These are phyloP conservation scores for Ladona fulva DNA, from an alignment of 1,140 invertebrate genomes.

Conservation along the genomic window DNA sequence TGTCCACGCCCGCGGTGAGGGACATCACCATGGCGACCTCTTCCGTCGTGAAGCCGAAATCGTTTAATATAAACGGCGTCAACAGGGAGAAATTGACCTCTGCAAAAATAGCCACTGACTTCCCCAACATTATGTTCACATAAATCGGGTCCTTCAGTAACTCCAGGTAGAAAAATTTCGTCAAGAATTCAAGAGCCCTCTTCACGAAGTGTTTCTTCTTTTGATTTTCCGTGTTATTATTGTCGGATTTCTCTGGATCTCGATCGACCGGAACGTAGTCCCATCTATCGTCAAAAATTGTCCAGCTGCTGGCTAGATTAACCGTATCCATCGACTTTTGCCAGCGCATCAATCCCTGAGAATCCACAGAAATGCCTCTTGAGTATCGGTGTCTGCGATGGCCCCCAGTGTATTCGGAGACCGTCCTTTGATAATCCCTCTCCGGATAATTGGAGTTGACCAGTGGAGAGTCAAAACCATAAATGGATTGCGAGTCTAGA, in stretches of 20 bases:
- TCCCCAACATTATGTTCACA: slow-evolving; percentile 55
- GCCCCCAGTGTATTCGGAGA: background rate
- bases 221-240: background rate
- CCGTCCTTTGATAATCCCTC: background rate
- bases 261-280: background rate
- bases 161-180: slow-evolving; percentile 53
- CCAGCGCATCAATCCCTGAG: background rate
- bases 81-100: slow-evolving; percentile 58
- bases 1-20: slow-evolving; percentile 44
- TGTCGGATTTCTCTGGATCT: background rate
- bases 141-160: slow-evolving; percentile 53
- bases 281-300: slow-evolving; percentile 29
- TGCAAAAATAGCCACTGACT: slow-evolving; percentile 54
- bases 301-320: slow-evolving; percentile 30
- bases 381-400: slow-evolving; percentile 13
- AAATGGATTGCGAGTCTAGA: slow-evolving; percentile 32
- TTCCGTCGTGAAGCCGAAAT: slow-evolving; percentile 45
- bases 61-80: slow-evolving; percentile 53
- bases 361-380: background rate
- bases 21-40: slow-evolving; percentile 52
- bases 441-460: background rate
- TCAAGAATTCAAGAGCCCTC: slow-evolving; percentile 33
- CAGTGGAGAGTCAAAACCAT: slow-evolving; percentile 26
- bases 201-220: background rate
- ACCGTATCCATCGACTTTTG: slow-evolving; percentile 22